phyloP scores from a whole-genome alignment of 92 coral and sea anemone species.

The Epizoanthus scotinus region DNA sequence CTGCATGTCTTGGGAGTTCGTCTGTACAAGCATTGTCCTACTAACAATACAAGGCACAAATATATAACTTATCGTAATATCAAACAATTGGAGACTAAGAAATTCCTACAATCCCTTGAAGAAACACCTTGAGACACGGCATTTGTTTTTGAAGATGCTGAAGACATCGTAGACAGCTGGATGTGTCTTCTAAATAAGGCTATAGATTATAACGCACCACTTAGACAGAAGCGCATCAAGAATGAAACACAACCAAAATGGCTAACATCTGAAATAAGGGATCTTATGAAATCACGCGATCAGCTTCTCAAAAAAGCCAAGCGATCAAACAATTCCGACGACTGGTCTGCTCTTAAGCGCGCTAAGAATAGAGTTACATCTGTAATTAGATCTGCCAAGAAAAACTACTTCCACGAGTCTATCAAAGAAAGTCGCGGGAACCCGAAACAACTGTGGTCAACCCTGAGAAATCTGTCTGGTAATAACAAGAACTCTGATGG shows the following conservation, averaged over 20 bases:
- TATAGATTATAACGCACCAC: constrained; percentile 19
- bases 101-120: constrained; percentile 22
- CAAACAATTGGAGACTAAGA: constrained; percentile 4
- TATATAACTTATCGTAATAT: constrained; percentile 23
- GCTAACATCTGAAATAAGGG: not conserved
- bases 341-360: not conserved
- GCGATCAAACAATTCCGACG: not conserved
- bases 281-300: not conserved
- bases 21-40: not conserved
- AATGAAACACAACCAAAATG: not conserved
- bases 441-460: not conserved
- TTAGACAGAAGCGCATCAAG: constrained; percentile 38
- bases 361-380: not conserved
- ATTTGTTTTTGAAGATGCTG: constrained; percentile 36
- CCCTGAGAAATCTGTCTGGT: not conserved
- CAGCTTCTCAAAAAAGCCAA: not conserved
- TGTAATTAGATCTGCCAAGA: not conserved
- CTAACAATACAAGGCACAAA: not conserved
- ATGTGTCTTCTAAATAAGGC: constrained; percentile 34
- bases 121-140: constrained; percentile 47
- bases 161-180: constrained; percentile 38
- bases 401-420: not conserved
- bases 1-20: constrained; percentile 13
- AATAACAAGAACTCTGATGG: not conserved
- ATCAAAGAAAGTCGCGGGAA: not conserved